Percentiles rank a stretch among this genome's conserved stretches.
Evolutionary conservation across 2,888 invertebrate species (phyloP).

Genomic region (Diaprepes abbreviatus): DNA sequence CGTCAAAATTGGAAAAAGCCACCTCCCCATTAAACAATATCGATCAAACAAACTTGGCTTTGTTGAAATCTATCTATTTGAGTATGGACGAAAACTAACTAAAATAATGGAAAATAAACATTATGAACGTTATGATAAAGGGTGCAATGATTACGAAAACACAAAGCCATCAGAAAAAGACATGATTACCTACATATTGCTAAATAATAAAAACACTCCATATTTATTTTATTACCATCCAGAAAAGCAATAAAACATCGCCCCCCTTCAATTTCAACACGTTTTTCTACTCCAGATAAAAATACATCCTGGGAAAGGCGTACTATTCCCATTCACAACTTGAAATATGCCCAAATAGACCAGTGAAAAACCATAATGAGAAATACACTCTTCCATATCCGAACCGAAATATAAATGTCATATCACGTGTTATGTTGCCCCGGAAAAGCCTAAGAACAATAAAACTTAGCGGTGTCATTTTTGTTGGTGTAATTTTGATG

Average conservation of each 20-base stretch:
- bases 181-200: too few species aligned
- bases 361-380: slow-evolving; percentile 15
- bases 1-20: too few species aligned
- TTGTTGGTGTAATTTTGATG: slow-evolving; percentile 6
- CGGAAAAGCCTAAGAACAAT: neutral
- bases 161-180: too few species aligned
- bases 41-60: too few species aligned
- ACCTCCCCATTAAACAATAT: too few species aligned
- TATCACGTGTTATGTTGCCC: neutral
- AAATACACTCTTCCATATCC: neutral
- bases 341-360: neutral
- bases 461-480: slow-evolving; percentile 12
- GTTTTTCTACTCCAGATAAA: slow-evolving; percentile 5
- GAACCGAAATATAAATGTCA: neutral
- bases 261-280: slow-evolving; percentile 3
- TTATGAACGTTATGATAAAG: too few species aligned
- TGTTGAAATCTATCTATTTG: too few species aligned
- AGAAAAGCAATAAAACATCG: slow-evolving; percentile 7
- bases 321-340: slow-evolving; percentile 2
- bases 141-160: too few species aligned
- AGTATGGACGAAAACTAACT: too few species aligned
- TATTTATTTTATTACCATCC: neutral
- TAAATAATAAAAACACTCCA: neutral
- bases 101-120: too few species aligned
- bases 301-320: slow-evolving; percentile 10